Conservation (phyloP, 2,888 invertebrate genomes). For the Mamestra brassicae region DNA sequence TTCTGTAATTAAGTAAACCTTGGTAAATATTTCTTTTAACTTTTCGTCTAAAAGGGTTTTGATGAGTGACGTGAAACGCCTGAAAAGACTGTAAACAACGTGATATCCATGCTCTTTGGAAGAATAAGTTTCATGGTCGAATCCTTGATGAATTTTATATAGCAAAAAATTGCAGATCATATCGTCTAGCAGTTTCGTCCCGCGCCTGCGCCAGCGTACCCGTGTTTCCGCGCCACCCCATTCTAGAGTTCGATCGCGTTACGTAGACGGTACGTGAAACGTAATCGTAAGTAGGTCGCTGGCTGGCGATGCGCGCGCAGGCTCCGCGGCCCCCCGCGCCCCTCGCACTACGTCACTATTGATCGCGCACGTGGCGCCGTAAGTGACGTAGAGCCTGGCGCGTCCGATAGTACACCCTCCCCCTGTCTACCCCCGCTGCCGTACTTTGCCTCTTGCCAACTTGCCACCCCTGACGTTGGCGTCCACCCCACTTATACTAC, state of each 20-base stretch:
- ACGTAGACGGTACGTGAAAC: conserved; percentile 89
- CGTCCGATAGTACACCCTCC: conserved; percentile 81
- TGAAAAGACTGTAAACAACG: background rate
- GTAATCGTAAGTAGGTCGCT: conserved; percentile 89
- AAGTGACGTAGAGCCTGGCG: conserved; percentile 87
- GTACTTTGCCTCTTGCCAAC: conserved; percentile 57
- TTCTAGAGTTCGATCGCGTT: conserved; percentile 83
- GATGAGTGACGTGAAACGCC: background rate
- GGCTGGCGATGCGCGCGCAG: conserved; percentile 84
- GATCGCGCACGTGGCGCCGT: conserved; percentile 90
- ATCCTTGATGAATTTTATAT: conserved; percentile 49
- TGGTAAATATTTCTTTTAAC: background rate
- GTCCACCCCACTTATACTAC: conserved; percentile 61
- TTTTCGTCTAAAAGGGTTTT: background rate
- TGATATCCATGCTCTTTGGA: background rate
- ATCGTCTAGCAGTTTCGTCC: conserved; percentile 59
- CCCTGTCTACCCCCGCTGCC: conserved; percentile 68
- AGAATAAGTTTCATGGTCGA: conserved; percentile 49
- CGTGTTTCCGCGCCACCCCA: conserved; percentile 68
- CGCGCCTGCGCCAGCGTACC: conserved; percentile 72
- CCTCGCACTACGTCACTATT: conserved; percentile 86
- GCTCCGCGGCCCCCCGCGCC: conserved; percentile 48
- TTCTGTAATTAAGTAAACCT: background rate
- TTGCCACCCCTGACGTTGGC: conserved; percentile 49
- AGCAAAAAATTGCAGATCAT: conserved; percentile 55